These are phyloP conservation scores for Drosophila antonietae DNA, from an alignment of 2,888 invertebrate genomes.

Conservation along the genomic window DNA sequence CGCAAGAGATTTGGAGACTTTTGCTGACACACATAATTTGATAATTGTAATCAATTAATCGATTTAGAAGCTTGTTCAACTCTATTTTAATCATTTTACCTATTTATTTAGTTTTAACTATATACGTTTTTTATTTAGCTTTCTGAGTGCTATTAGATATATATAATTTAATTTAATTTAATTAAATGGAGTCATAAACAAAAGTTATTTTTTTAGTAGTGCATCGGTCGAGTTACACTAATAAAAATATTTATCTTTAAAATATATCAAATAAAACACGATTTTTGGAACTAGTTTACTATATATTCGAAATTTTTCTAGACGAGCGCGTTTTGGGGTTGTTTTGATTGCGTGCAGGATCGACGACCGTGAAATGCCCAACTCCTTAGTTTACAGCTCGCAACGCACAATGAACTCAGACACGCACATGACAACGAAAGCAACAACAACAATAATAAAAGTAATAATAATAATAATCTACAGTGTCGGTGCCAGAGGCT, in stretches of 20 bases:
- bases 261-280: neutral
- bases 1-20: neutral
- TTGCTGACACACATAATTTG: neutral
- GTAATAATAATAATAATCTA: constrained; percentile 16
- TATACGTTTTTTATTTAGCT: too few species aligned
- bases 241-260: neutral
- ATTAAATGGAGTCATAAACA: too few species aligned
- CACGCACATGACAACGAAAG: constrained; percentile 48
- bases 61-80: neutral
- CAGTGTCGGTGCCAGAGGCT: constrained; percentile 11
- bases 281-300: constrained; percentile 25
- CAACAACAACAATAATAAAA: constrained; percentile 23
- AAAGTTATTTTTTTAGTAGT: too few species aligned
- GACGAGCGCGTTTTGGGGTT: constrained; percentile 59
- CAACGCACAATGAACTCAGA: constrained; percentile 76
- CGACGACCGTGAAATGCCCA: constrained; percentile 78
- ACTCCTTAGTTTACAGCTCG: constrained; percentile 40
- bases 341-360: constrained; percentile 68
- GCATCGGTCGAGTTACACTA: too few species aligned
- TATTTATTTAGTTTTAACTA: too few species aligned
- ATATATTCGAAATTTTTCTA: constrained; percentile 35
- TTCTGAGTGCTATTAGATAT: too few species aligned
- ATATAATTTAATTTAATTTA: too few species aligned
- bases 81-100: too few species aligned
- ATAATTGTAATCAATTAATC: neutral